Evolutionary conservation across 64 coral and sea anemone species (phyloP), one percentile per base, ranked within the genome.

Genomic region (Astreopora myriophthalma): DNA sequence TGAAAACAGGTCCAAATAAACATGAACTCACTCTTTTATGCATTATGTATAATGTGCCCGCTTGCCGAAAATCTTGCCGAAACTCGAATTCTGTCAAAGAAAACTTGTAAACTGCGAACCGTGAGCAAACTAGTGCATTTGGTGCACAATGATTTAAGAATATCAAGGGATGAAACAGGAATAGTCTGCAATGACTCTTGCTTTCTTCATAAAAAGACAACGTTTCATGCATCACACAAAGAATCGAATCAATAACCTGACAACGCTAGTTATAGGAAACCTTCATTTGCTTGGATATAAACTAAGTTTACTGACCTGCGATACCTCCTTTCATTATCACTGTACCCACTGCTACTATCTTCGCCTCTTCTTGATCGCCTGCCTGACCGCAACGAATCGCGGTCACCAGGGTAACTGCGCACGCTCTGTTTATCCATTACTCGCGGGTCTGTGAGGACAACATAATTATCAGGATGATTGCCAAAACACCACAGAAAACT

Each of bases 361-460:
- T 89, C 94, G 25, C 84, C 95, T 69, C 91, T 71, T 34, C 95
- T 83, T 1, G 95, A 93, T 26, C 87, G 92, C 68, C 95, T 93
- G 39, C 87, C 91, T 17, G 95, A 96, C 87, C 95, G 91, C 79
- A 96, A 63, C 46, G 95, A 96, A 19, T 96, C 95, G 90, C 91
- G 95, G 91, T 96, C 95, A 36, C 89, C 85, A 25, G 90, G 94
- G 80, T 96, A 96, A 61, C 94, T 85, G 36, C 94, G 90, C 77
- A 93, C 65, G 91, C 94, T 93, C 86, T 96, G 94, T 88, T 96
- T 96, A 78, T 96, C 90, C 86, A 96, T 85, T 69, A 78, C 37
- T 16, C 94, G 94, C 51, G 12, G 64, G 85, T 73, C 57, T 93
- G 95, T 12, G 91, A 87, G 23, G 87, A 86, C 90, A 55, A 55